phyloP scores from a whole-genome alignment of 2,888 invertebrate genomes.

The Sesamia inferens region DNA sequence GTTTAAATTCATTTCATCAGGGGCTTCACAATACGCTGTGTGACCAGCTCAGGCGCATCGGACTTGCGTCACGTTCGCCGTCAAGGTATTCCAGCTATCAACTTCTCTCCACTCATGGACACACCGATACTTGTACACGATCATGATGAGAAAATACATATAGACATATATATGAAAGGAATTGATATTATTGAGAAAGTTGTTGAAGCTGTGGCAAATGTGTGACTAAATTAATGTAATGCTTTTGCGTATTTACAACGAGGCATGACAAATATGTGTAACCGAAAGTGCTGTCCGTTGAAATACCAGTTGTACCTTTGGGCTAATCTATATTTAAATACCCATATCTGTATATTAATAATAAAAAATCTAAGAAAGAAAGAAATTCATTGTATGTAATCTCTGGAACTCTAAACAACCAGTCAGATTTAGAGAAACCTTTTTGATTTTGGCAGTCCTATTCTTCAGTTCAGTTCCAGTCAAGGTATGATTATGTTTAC shows the following conservation, averaged over 20 bases:
- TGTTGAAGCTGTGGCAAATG: slow-evolving; percentile 90
- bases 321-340: not conserved
- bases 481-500: not conserved
- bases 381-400: not conserved
- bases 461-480: not conserved
- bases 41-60: slow-evolving; percentile 96
- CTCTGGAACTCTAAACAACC: not conserved
- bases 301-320: not conserved
- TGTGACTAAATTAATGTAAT: slow-evolving; percentile 5
- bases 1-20: slow-evolving; percentile 62
- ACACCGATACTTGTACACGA: slow-evolving; percentile 94
- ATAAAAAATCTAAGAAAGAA: not conserved
- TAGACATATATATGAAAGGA: slow-evolving; percentile 92
- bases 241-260: not conserved
- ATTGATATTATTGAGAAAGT: slow-evolving; percentile 93
- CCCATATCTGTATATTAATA: not conserved
- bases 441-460: not conserved
- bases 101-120: slow-evolving; percentile 95
- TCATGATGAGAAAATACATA: slow-evolving; percentile 95
- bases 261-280: not conserved
- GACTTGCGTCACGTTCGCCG: slow-evolving; percentile 95
- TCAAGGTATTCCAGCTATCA: slow-evolving; percentile 93
- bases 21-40: slow-evolving; percentile 68
- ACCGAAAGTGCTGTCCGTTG: not conserved
- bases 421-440: not conserved